These are phyloP conservation scores for Oceanodroma leucorhoa DNA, from an alignment of 2,797 vertebrate genomes.

Conservation along the genomic window DNA sequence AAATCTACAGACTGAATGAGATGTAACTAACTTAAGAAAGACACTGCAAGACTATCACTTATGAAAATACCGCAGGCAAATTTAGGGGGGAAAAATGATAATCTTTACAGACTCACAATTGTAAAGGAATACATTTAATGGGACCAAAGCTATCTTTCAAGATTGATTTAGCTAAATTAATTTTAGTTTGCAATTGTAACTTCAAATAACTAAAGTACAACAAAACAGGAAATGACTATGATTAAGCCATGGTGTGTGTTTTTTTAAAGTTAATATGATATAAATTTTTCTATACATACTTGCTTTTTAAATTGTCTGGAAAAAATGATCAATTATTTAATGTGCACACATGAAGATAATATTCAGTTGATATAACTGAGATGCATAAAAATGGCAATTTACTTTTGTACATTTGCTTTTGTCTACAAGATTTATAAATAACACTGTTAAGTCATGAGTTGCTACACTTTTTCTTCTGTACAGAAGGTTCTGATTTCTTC, in stretches of 20 bases:
- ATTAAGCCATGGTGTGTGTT: neutral
- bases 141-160: neutral
- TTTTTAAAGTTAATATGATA: neutral
- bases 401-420: neutral
- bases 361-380: neutral
- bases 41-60: neutral
- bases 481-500: neutral
- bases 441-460: neutral
- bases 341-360: neutral
- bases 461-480: neutral
- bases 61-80: neutral
- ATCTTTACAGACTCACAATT: neutral
- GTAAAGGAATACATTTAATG: neutral
- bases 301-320: neutral
- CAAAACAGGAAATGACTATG: neutral
- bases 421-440: neutral
- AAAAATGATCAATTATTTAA: neutral
- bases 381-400: neutral
- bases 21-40: neutral
- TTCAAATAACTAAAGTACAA: neutral
- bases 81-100: no score
- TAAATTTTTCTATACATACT: neutral
- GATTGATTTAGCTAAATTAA: neutral
- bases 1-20: neutral
- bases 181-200: neutral